Conservation (phyloP, 2,888 invertebrate genomes). For the Phyllotreta cruciferae region DNA sequence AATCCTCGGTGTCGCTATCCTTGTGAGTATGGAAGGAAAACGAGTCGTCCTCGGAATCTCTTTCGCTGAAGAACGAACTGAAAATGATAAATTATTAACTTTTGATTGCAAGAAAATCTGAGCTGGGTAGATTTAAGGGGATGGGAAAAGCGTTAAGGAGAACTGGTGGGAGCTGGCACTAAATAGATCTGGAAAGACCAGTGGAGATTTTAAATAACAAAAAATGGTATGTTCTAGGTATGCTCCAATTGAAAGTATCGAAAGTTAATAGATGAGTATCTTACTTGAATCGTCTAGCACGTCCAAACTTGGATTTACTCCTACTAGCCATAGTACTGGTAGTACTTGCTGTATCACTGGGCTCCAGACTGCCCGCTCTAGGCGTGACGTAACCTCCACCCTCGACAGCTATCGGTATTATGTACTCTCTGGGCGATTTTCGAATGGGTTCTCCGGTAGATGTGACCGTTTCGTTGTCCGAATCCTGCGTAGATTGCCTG, state of each 20-base stretch:
- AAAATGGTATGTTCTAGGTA: too few species aligned
- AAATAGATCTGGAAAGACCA: constrained; percentile 34
- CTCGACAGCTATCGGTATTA: constrained; percentile 92
- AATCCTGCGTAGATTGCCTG: constrained; percentile 72
- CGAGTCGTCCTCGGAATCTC: constrained; percentile 74
- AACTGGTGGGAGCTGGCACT: not conserved
- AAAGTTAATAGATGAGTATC: too few species aligned
- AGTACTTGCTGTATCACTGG: constrained; percentile 68
- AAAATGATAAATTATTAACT: constrained; percentile 45
- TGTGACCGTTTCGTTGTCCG: constrained; percentile 71
- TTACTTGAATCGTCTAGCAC: constrained; percentile 71
- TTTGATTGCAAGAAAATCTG: not conserved
- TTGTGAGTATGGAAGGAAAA: constrained; percentile 66
- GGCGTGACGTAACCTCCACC: constrained; percentile 87
- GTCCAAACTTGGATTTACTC: constrained; percentile 62
- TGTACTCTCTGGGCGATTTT: constrained; percentile 88
- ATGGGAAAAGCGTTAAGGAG: not conserved
- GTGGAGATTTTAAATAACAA: too few species aligned
- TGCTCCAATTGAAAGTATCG: too few species aligned
- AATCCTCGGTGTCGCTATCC: constrained; percentile 67
- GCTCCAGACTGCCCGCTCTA: constrained; percentile 77
- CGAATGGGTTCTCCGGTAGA: constrained; percentile 76
- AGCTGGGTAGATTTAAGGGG: not conserved
- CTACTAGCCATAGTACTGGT: constrained; percentile 64
- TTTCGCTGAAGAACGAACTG: constrained; percentile 72